Percentiles rank a stretch among this genome's conserved stretches.
Conservation (phyloP, 2,888 invertebrate genomes). For the Hirtodrosophila cameraria region DNA sequence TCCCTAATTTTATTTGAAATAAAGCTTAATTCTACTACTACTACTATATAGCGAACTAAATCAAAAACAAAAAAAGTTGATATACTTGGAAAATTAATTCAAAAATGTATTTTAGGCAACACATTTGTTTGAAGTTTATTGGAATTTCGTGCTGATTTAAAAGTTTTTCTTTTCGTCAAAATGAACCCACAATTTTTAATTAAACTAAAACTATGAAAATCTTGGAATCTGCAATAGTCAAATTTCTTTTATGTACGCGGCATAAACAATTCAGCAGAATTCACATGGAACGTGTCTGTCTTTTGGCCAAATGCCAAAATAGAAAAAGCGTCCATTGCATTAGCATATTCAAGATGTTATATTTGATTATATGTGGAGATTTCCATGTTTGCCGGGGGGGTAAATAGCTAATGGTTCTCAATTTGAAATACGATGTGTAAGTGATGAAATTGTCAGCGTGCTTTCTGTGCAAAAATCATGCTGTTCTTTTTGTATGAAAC, state of each 20-base stretch:
- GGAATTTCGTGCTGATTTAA: conserved; percentile 9
- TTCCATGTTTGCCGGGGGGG: too few species aligned
- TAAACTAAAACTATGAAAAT: too few species aligned
- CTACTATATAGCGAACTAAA: conserved; percentile 8
- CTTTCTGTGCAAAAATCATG: too few species aligned
- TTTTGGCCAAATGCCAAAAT: conserved; percentile 55
- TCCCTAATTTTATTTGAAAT: too few species aligned
- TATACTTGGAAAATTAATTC: conserved; percentile 1
- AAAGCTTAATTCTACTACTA: too few species aligned
- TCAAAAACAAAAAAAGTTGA: conserved; percentile 10
- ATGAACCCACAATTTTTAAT: too few species aligned
- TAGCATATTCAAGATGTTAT: neutral
- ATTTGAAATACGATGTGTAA: neutral
- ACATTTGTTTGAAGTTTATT: neutral
- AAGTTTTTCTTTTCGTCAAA: neutral
- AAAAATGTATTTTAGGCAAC: too few species aligned
- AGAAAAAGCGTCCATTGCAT: neutral
- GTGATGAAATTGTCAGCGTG: neutral
- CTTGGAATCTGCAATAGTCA: neutral
- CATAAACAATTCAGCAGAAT: conserved; percentile 15
- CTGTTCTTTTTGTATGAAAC: too few species aligned
- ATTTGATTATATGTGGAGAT: too few species aligned
- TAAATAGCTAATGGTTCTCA: neutral
- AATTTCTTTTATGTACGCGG: conserved; percentile 1
- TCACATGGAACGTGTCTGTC: conserved; percentile 45